phyloP scores from a whole-genome alignment of 2,888 invertebrate species.

The Chouioia cunea region DNA sequence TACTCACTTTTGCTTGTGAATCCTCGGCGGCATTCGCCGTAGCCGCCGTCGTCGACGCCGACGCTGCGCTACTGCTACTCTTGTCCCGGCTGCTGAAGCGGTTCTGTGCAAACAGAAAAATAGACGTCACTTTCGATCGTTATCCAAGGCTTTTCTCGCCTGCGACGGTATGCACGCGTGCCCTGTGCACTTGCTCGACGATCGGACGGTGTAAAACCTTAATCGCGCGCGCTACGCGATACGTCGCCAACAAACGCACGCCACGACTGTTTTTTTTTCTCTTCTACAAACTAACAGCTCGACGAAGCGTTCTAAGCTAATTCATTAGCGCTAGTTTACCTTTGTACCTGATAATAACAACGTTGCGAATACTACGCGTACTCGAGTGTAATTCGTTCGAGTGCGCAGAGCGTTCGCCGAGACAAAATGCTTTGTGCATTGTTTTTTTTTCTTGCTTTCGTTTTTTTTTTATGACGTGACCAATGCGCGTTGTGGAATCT shows the following conservation, averaged over 20 bases:
- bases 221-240: slow-evolving; percentile 19
- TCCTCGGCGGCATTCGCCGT: slow-evolving; percentile 50
- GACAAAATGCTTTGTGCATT: not conserved
- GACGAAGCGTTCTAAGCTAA: too few relatives aligned
- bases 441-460: slow-evolving; percentile 2
- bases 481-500: slow-evolving; percentile 11
- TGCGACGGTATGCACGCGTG: not conserved
- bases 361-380: too few relatives aligned
- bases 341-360: too few relatives aligned
- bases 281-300: not conserved
- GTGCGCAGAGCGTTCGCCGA: not conserved
- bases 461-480: not conserved
- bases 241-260: slow-evolving; percentile 16
- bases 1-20: slow-evolving; percentile 59
- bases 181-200: too few relatives aligned
- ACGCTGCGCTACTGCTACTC: slow-evolving; percentile 41
- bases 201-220: slow-evolving; percentile 13
- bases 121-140: slow-evolving; percentile 4
- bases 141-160: too few relatives aligned
- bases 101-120: slow-evolving; percentile 53
- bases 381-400: not conserved
- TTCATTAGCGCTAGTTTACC: too few relatives aligned
- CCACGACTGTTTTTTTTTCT: not conserved
- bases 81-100: slow-evolving; percentile 54
- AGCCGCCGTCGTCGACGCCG: slow-evolving; percentile 9